These are phyloP conservation scores for Aegotheles bennettii DNA, from an alignment of 2,113 vertebrate genomes.

Conservation along the genomic window DNA sequence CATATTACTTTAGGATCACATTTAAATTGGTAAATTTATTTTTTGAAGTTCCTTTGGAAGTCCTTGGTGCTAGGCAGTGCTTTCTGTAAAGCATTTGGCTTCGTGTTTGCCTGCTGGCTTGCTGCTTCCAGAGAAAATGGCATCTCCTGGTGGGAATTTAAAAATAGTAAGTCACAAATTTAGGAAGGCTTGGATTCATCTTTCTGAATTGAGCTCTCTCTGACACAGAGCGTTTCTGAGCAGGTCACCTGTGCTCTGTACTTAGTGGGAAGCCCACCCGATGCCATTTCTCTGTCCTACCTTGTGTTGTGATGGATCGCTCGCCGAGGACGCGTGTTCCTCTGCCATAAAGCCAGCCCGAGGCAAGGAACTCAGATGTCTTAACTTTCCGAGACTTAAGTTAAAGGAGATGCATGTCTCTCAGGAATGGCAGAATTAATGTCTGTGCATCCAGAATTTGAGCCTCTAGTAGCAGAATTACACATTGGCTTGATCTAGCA, in stretches of 20 bases:
- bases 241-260: neutral
- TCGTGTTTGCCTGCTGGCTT: accelerated
- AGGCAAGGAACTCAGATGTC: neutral
- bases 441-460: neutral
- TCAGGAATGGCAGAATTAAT: neutral
- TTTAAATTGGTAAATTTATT: neutral
- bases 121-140: neutral
- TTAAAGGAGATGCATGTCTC: neutral
- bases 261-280: neutral
- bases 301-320: neutral
- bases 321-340: neutral
- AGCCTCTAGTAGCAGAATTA: neutral
- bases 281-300: neutral
- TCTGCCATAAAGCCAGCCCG: neutral
- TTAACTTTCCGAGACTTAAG: neutral
- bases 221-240: neutral
- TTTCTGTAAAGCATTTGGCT: neutral
- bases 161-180: neutral
- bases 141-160: neutral
- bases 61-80: neutral
- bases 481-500: neutral
- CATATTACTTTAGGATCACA: neutral
- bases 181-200: neutral
- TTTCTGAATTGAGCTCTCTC: neutral
- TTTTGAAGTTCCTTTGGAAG: neutral